These are phyloP conservation scores for Panopea generosa DNA, from an alignment of 2,888 invertebrate genomes.

Conservation along the genomic window DNA sequence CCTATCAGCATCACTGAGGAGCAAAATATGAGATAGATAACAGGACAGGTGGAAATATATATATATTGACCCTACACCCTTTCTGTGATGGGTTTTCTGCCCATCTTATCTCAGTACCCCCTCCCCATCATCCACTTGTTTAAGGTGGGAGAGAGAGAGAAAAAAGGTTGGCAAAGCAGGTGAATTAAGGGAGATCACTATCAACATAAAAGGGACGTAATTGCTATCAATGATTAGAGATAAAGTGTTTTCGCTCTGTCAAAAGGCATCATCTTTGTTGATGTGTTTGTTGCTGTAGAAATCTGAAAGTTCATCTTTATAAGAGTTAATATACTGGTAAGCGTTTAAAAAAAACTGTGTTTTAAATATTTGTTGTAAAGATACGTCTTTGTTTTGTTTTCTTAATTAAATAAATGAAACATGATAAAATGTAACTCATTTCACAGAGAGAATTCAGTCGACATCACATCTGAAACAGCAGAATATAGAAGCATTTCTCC, in stretches of 20 bases:
- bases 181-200: slow-evolving; percentile 53
- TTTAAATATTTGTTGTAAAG: too few relatives aligned
- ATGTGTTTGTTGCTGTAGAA: too few relatives aligned
- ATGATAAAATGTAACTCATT: too few relatives aligned
- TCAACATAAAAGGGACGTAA: slow-evolving; percentile 42
- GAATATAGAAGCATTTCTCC: too few relatives aligned
- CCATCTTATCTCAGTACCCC: slow-evolving; percentile 39
- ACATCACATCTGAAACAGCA: too few relatives aligned
- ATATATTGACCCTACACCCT: slow-evolving; percentile 4
- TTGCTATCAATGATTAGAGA: slow-evolving; percentile 2
- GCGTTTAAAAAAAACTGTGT: too few relatives aligned
- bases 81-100: slow-evolving; percentile 6
- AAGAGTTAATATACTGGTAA: too few relatives aligned
- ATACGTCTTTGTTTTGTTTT: too few relatives aligned
- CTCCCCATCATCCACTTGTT: slow-evolving; percentile 46
- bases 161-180: slow-evolving; percentile 22
- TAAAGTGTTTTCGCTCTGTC: not conserved
- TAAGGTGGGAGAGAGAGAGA: slow-evolving; percentile 30
- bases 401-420: too few relatives aligned
- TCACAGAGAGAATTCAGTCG: too few relatives aligned
- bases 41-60: slow-evolving; percentile 45
- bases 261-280: too few relatives aligned
- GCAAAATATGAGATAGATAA: slow-evolving; percentile 50
- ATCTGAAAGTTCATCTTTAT: too few relatives aligned
- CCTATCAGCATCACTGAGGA: slow-evolving; percentile 25